Evolutionary conservation across 2,113 vertebrate species (phyloP).

Genomic region (Mesoclemmys tuberculata): DNA sequence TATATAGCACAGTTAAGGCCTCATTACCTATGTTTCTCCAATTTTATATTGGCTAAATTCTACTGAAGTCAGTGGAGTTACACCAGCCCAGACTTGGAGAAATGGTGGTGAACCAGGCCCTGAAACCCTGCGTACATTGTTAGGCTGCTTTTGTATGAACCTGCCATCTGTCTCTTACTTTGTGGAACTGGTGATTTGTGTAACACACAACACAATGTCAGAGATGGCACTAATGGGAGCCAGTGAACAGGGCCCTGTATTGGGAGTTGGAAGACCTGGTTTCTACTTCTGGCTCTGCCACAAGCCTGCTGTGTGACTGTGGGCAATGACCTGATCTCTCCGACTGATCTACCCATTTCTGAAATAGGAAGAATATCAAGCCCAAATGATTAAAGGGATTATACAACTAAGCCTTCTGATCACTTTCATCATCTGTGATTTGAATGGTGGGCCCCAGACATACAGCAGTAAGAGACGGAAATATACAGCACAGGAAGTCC

Average conservation of each 20-base stretch:
- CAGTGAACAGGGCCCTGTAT: background rate
- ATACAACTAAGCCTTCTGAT: background rate
- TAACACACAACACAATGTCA: background rate
- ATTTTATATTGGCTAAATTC: background rate
- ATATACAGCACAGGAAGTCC: background rate
- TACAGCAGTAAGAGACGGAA: slow-evolving; percentile 23
- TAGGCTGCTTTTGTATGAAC: background rate
- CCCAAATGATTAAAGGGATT: slow-evolving; percentile 18
- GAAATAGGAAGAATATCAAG: background rate
- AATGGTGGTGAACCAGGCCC: background rate
- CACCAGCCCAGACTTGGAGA: background rate
- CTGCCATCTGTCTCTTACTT: background rate
- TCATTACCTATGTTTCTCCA: background rate
- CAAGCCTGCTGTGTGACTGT: slow-evolving; percentile 48
- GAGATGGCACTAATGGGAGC: background rate
- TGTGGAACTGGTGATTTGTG: background rate
- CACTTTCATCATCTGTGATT: background rate
- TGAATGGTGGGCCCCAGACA: slow-evolving; percentile 5
- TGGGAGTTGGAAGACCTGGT: background rate
- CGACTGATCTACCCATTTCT: background rate
- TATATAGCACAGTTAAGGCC: background rate
- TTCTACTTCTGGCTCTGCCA: slow-evolving; percentile 39
- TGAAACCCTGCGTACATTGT: background rate
- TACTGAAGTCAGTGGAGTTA: background rate
- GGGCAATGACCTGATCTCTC: slow-evolving; percentile 32